phyloP scores from a whole-genome alignment of 2,888 invertebrate species.

The Resseliella maxima region DNA sequence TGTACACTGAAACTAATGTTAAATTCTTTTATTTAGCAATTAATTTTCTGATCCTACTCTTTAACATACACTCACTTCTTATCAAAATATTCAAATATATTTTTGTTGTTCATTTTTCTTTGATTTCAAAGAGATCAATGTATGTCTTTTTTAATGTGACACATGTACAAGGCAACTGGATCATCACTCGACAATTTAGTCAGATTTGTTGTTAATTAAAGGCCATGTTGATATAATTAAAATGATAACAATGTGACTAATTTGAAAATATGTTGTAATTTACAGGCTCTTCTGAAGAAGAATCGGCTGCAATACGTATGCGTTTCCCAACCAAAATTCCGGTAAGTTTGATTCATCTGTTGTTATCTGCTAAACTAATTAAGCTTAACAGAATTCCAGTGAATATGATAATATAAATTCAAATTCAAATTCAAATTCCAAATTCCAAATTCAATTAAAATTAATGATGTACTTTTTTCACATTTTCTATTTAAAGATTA shows the following conservation, averaged over 20 bases:
- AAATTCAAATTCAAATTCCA: not conserved
- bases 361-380: not conserved
- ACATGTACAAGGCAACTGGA: not conserved
- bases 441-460: not conserved
- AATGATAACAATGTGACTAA: not conserved
- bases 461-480: constrained; percentile 54
- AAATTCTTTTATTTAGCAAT: not conserved
- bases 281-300: constrained; percentile 77
- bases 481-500: constrained; percentile 69
- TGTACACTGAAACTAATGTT: too few species aligned
- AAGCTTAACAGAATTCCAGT: too few species aligned
- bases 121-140: not conserved
- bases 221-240: not conserved
- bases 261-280: constrained; percentile 58
- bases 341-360: constrained; percentile 70
- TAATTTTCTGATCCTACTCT: not conserved
- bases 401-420: too few species aligned
- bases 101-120: too few species aligned
- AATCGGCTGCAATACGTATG: constrained; percentile 80
- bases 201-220: not conserved
- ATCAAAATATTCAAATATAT: not conserved
- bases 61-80: not conserved
- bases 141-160: not conserved
- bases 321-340: constrained; percentile 86
- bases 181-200: not conserved